Conservation (phyloP, 2,888 invertebrate species). For the Drosophila paracracens region DNA sequence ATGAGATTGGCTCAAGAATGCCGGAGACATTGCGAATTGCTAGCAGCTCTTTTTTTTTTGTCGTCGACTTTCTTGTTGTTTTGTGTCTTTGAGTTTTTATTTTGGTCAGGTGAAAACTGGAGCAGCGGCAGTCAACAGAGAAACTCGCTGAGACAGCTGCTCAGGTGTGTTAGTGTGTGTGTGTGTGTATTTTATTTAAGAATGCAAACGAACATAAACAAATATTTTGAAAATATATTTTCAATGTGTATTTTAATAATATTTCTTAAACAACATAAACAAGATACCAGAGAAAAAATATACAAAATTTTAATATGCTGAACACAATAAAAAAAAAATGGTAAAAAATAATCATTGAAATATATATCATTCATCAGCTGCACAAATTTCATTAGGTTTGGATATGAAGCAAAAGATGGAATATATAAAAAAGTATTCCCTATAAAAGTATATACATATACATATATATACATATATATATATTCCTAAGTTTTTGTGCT, state of each 20-base stretch:
- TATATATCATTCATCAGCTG: neutral
- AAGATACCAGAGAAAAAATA: neutral
- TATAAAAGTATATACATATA: too few species aligned
- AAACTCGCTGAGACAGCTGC: slow-evolving; percentile 25
- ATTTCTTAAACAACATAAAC: neutral
- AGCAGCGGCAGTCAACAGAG: slow-evolving; percentile 33
- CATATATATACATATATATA: too few species aligned
- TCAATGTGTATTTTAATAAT: neutral
- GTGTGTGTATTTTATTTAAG: neutral
- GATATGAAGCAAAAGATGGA: neutral
- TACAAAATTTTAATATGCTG: neutral
- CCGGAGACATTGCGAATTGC: slow-evolving; percentile 34
- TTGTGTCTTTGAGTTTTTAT: slow-evolving; percentile 10
- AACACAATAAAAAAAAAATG: neutral
- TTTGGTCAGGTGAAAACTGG: slow-evolving; percentile 63
- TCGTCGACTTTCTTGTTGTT: slow-evolving; percentile 8
- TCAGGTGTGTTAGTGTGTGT: neutral
- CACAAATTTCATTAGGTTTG: neutral
- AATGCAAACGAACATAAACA: neutral
- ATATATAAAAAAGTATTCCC: neutral
- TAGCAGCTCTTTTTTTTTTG: neutral
- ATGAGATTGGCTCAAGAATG: slow-evolving; percentile 43
- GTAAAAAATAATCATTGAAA: neutral
- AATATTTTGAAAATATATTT: neutral
- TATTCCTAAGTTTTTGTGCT: neutral